These are phyloP conservation scores for Sapayoa aenigma DNA, from an alignment of 2,113 vertebrate species.

Conservation along the genomic window DNA sequence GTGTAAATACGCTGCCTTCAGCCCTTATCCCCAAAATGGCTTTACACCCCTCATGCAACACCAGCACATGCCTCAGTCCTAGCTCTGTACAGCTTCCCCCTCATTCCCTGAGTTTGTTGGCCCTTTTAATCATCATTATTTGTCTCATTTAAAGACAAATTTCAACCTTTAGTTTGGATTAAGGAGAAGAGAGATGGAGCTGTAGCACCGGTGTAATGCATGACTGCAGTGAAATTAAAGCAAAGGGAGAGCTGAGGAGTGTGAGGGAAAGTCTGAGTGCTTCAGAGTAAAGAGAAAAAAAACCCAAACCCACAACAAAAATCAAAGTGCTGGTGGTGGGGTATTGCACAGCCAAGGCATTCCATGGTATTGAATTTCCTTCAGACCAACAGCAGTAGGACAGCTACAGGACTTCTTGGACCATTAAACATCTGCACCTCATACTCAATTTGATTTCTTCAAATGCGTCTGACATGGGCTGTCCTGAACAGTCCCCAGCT, in stretches of 20 bases:
- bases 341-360: neutral
- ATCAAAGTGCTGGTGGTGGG: neutral
- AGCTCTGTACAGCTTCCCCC: neutral
- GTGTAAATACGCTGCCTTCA: neutral
- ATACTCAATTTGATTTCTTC: neutral
- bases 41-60: neutral
- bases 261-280: neutral
- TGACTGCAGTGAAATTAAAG: constrained; percentile 50
- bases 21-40: neutral
- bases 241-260: neutral
- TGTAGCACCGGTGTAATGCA: constrained; percentile 11
- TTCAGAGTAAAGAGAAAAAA: neutral
- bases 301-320: neutral
- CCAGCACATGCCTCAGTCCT: neutral
- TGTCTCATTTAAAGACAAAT: neutral
- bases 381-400: neutral
- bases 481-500: neutral
- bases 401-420: neutral
- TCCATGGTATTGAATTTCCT: neutral
- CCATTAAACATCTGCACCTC: neutral
- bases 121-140: neutral
- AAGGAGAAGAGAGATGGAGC: constrained; percentile 30
- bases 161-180: constrained; percentile 1
- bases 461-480: neutral
- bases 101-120: neutral